A percentile compares a stretch with the other conserved stretches of the same genome.
Evolutionary conservation across 2,888 invertebrate genomes (phyloP).

Genomic region (Bugulina stolonifera): DNA sequence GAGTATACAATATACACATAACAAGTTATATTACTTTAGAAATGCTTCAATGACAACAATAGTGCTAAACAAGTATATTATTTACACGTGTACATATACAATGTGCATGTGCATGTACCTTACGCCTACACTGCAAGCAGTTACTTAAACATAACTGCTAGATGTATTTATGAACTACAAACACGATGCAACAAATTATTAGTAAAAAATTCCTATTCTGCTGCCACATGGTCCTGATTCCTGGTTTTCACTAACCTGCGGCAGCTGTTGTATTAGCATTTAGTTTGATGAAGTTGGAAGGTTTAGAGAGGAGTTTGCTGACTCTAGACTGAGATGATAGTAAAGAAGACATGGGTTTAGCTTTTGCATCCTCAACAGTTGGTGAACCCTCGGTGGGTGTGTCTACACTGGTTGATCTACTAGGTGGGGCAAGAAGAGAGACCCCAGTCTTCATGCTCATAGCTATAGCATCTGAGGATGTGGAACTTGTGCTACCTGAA

Average conservation of each 20-base stretch:
- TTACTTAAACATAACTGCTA: no score
- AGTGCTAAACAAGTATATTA: no score
- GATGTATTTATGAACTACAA: no score
- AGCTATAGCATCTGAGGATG: conserved; percentile 2
- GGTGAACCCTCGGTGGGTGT: not conserved
- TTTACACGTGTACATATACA: no score
- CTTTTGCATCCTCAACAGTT: not conserved
- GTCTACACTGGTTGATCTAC: conserved; percentile 4
- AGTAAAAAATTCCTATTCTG: no score
- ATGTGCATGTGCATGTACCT: no score
- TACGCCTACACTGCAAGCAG: no score
- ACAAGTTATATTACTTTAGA: no score
- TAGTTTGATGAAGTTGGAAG: conserved; percentile 8
- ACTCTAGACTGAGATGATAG: not conserved
- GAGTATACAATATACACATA: no score
- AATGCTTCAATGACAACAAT: no score
- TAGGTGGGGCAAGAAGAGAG: not conserved
- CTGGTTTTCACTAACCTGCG: not conserved
- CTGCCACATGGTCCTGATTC: no score
- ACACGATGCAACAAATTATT: no score
- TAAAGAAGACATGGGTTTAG: conserved; percentile 22
- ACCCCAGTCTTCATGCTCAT: not conserved
- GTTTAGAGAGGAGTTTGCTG: conserved; percentile 4
- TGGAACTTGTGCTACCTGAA: conserved; percentile 7
- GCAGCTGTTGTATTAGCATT: conserved; percentile 1